Conservation (phyloP, 2,113 vertebrate genomes). For the Sitta europaea region DNA sequence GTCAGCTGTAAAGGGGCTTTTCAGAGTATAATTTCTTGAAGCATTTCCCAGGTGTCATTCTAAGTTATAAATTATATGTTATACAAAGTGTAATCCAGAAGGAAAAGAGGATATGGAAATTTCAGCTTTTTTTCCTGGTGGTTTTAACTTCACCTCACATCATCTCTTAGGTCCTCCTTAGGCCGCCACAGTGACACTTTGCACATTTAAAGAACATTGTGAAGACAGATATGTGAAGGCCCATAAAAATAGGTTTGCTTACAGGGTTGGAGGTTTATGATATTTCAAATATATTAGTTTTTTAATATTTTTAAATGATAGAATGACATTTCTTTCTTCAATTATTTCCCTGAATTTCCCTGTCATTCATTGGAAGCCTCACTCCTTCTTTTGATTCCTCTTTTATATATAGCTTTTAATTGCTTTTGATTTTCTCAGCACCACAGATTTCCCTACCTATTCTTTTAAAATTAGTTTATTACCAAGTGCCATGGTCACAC, state of each 20-base stretch:
- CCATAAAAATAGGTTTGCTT: background rate
- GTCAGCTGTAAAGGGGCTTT: background rate
- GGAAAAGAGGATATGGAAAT: background rate
- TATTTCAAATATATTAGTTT: background rate
- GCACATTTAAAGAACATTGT: background rate
- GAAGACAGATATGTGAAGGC: background rate
- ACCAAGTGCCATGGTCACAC: constrained; percentile 56
- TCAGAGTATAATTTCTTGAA: constrained; percentile 8
- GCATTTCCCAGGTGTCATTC: background rate
- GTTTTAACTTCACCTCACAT: background rate
- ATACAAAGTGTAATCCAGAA: background rate
- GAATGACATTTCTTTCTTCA: constrained; percentile 13
- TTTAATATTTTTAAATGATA: constrained; percentile 37
- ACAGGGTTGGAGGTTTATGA: background rate
- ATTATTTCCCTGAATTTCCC: background rate
- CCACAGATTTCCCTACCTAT: background rate
- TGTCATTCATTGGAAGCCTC: background rate
- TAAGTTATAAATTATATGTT: background rate
- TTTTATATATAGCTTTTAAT: background rate
- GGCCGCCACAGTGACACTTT: background rate
- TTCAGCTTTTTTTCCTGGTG: background rate
- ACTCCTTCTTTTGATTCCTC: background rate
- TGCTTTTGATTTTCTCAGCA: constrained; percentile 35
- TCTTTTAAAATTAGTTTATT: constrained; percentile 45
- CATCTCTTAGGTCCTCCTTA: background rate